Evolutionary conservation across 2,888 invertebrate species (phyloP), one percentile per base, ranked within the genome.

Genomic region (Thymelicus acteon): DNA sequence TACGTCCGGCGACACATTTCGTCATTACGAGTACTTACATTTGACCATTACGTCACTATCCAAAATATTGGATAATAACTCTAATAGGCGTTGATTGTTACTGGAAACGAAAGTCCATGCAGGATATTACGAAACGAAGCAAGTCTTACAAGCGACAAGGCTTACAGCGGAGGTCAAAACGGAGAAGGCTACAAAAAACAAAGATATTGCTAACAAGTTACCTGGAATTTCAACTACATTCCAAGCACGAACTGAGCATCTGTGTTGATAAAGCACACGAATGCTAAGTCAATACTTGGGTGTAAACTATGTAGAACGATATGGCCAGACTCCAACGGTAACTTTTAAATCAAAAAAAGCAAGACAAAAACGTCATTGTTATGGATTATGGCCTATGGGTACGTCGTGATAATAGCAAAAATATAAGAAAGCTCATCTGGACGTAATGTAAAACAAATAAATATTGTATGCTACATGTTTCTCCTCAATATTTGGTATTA

Each of bases 21-120:
- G 78, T 80, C 64, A 57, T 81, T 80, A 57, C 57, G 37, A 13
- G 31, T 57, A 80, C 80, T 83, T 84, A 86, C 82, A 84, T 82
- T 57, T 79, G 82, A 61, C 75, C 75, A 81, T 90, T 90, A 82
- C 88, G 83, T 88, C 84, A 88, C 71, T 77, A 73, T 67, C 76
- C 77, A 78, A 83, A 85, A 82, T 81, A 80, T 83, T 81, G 78
- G 80, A 79, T 80, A 79, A 79, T 75, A 76, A 75, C 80, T 75
- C 71, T 69, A 79, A 80, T 78, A 79, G 74, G 75, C 73, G 24
- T 44, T 15, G n/a, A 67, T 61, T 76, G 73, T 62, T 69, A 69
- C 47, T 64, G 67, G 64, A 73, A 75, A 78, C 77, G 84, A 86
- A 84, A 85, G 83, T 82, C 82, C 52, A 68, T 10, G 47, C 31